These are phyloP conservation scores for Elysia crispata DNA, from an alignment of 2,888 invertebrate genomes.

Conservation along the genomic window DNA sequence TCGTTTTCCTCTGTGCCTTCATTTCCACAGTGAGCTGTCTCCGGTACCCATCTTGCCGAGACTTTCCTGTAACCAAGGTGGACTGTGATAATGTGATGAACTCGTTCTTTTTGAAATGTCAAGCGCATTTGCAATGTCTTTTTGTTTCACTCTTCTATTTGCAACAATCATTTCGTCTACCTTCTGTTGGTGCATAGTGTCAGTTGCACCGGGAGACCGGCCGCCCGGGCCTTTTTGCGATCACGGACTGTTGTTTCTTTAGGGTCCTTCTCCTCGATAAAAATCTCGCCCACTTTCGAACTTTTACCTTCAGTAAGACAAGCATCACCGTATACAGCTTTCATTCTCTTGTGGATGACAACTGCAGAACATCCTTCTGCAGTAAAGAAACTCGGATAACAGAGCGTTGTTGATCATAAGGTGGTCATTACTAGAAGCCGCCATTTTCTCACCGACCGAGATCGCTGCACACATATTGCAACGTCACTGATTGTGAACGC, in stretches of 20 bases:
- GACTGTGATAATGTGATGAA: slow-evolving; percentile 6
- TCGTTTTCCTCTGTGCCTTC: no score
- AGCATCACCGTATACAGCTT: slow-evolving; percentile 14
- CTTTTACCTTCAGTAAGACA: background rate
- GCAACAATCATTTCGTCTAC: background rate
- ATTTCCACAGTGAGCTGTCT: background rate
- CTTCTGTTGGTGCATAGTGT: background rate
- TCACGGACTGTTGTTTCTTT: background rate
- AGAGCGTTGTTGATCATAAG: no score
- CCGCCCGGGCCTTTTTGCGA: no score
- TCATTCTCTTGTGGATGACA: slow-evolving; percentile 5
- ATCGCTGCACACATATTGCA: no score
- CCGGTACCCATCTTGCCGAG: background rate
- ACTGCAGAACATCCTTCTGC: slow-evolving; percentile 9
- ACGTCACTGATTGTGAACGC: no score
- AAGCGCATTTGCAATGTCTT: slow-evolving; percentile 5
- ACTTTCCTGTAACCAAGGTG: slow-evolving; percentile 10
- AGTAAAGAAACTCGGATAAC: background rate
- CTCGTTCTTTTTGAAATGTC: slow-evolving; percentile 14
- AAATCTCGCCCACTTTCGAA: background rate
- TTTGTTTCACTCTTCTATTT: slow-evolving; percentile 7
- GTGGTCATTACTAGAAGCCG: no score
- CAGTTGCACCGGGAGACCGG: no score
- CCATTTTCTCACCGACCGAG: no score
- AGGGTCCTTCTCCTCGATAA: background rate